Base-by-base conservation (phyloP, 2,113 vertebrate species). In the Clarias magur region DNA sequence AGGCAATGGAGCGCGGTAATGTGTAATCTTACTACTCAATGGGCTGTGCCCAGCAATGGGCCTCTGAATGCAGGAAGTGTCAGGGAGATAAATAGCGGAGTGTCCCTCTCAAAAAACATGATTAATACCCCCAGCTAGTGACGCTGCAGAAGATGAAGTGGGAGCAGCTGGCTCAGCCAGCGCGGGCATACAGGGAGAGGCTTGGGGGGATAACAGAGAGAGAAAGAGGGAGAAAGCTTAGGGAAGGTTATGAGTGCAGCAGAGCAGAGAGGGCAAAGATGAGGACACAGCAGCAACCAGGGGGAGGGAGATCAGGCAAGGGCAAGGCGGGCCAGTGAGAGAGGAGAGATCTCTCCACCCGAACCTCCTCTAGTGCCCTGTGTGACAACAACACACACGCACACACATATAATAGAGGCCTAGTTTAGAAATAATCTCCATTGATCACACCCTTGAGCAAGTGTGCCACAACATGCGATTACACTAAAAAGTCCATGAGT, bases 1-100 rank as follows among this genome's bases (percentile, higher is more conserved):
- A 98, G 95, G 96, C 98, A 98, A 99, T 99, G 98, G 97, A 98
- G 97, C 97, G 97, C 91, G 96, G 96, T 97, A 98, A 98, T 98
- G 97, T 97, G 97, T 97, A 99, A 99, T 99, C 97, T 99, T 97
- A 97, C 97, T 98, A 99, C 96, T 98, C 98, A 99, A 99, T 99
- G 98, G 98, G 95, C 98, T 99, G 98, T 99, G 97, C 96, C 96
- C 96, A 91, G 97, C 97, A 96, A 96, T 94, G 96, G 95, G 96
- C 96, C 95, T 96, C 96, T 96, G 95, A 96, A 97, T 94, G 95
- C 97, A 97, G 95, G 94, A 98, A 95, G 96, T 99, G 98, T 99
- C 98, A 99, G 96, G 93, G 98, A 99, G 98, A 99, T 99, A 97
- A 99, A 99, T 99, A 98, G 98, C 97, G 92, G 94, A 97, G 97